These are phyloP conservation scores for Propithecus perrieri DNA, from an alignment of 2,797 vertebrate species.

Conservation along the genomic window DNA sequence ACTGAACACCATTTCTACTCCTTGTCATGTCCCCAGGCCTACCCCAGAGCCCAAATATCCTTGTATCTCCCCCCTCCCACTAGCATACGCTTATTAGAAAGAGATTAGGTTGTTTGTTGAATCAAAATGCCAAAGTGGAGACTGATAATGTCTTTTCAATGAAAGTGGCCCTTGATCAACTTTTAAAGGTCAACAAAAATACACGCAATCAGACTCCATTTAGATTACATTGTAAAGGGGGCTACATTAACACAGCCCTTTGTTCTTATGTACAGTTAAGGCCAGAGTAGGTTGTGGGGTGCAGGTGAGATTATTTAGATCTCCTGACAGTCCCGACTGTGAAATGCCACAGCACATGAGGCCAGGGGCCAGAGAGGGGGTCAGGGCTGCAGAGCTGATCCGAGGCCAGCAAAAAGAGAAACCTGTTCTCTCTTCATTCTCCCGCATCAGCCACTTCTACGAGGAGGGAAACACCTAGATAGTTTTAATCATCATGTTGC, in stretches of 20 bases:
- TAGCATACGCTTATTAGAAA: neutral
- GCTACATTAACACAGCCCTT: neutral
- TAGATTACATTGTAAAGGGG: neutral
- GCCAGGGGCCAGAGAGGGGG: neutral
- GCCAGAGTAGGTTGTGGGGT: too few relatives aligned
- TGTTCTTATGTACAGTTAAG: neutral
- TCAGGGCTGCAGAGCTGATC: neutral
- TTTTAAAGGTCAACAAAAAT: constrained; percentile 14
- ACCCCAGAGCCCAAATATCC: neutral
- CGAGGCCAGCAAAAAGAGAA: neutral
- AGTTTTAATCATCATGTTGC: neutral
- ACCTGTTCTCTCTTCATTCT: too few relatives aligned
- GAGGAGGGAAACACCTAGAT: neutral
- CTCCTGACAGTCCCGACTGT: neutral
- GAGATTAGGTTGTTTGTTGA: neutral
- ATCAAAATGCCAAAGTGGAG: neutral
- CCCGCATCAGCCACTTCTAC: neutral
- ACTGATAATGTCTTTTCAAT: neutral
- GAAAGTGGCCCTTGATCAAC: neutral
- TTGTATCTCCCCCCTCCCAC: neutral
- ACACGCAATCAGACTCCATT: neutral
- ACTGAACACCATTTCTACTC: neutral
- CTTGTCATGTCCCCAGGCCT: neutral
- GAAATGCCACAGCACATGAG: neutral
- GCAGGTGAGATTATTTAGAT: neutral